Evolutionary conservation across 2,797 vertebrate genomes (phyloP).

Genomic region (Hippoglossus hippoglossus): DNA sequence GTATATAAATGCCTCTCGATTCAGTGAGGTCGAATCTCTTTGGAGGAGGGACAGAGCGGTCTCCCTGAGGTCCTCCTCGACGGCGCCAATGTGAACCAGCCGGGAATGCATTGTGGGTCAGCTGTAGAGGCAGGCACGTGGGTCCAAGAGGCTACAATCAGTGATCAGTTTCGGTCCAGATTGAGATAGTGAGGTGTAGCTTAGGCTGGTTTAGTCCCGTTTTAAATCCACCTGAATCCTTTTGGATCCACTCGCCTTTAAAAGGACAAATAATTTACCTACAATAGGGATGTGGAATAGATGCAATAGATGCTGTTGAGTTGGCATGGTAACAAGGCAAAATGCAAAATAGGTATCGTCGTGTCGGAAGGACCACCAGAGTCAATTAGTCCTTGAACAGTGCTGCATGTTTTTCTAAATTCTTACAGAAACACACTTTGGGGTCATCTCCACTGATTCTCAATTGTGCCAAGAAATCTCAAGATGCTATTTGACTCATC

Average conservation of each 20-base stretch:
- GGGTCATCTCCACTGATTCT: conserved; percentile 16
- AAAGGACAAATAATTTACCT: conserved; percentile 32
- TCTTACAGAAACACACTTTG: conserved; percentile 23
- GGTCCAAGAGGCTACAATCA: conserved; percentile 60
- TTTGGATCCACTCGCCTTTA: conserved; percentile 12
- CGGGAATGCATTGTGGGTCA: conserved; percentile 53
- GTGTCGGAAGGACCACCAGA: conserved; percentile 33
- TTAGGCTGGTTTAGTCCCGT: conserved; percentile 46
- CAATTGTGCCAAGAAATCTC: conserved; percentile 48
- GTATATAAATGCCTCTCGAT: conserved; percentile 22
- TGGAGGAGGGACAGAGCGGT: conserved; percentile 47
- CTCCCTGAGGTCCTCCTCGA: conserved; percentile 67
- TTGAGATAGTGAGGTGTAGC: conserved; percentile 29
- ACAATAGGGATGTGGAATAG: conserved; percentile 14
- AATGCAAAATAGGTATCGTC: conserved; percentile 44
- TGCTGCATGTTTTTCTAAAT: conserved; percentile 42
- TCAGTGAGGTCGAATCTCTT: conserved; percentile 29
- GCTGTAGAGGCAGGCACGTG: conserved; percentile 57
- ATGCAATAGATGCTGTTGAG: conserved; percentile 26
- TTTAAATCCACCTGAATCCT: conserved; percentile 32
- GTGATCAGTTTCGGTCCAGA: conserved; percentile 54
- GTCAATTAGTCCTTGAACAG: conserved; percentile 47
- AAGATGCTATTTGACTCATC: conserved; percentile 52
- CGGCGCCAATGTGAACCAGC: conserved; percentile 31
- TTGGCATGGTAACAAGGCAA: conserved; percentile 11